These are phyloP conservation scores for Melinopterus prodromus DNA, from an alignment of 2,888 invertebrate genomes.

Conservation along the genomic window DNA sequence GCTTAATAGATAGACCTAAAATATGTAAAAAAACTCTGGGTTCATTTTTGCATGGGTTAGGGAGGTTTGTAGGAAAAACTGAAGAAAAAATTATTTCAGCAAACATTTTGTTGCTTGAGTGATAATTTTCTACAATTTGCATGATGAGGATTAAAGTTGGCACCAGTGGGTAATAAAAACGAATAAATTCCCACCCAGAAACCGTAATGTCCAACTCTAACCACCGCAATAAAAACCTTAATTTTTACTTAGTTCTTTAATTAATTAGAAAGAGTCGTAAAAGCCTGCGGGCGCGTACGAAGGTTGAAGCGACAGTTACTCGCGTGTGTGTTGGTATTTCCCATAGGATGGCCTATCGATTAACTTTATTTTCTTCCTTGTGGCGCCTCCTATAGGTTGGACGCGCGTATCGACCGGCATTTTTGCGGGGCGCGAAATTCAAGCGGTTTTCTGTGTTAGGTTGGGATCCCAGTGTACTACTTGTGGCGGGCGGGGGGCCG, in stretches of 20 bases:
- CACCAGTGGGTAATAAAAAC: not conserved
- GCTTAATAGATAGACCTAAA: no score
- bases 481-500: not conserved
- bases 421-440: conserved; percentile 6
- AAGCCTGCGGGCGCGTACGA: not conserved
- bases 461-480: not conserved
- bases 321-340: not conserved
- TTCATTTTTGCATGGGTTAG: no score
- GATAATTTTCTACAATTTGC: no score
- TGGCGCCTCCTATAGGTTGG: not conserved
- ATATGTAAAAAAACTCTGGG: no score
- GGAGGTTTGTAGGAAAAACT: no score
- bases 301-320: not conserved
- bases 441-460: not conserved
- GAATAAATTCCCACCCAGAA: not conserved
- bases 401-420: not conserved
- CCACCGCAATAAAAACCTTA: not conserved
- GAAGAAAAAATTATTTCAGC: no score
- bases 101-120: no score
- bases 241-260: not conserved
- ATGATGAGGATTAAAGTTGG: not conserved
- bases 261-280: not conserved
- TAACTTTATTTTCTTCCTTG: not conserved
- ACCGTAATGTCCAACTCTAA: not conserved
- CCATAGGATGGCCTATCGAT: not conserved